phyloP scores from a whole-genome alignment of 2,113 vertebrate species.

The Girardinichthys multiradiatus region DNA sequence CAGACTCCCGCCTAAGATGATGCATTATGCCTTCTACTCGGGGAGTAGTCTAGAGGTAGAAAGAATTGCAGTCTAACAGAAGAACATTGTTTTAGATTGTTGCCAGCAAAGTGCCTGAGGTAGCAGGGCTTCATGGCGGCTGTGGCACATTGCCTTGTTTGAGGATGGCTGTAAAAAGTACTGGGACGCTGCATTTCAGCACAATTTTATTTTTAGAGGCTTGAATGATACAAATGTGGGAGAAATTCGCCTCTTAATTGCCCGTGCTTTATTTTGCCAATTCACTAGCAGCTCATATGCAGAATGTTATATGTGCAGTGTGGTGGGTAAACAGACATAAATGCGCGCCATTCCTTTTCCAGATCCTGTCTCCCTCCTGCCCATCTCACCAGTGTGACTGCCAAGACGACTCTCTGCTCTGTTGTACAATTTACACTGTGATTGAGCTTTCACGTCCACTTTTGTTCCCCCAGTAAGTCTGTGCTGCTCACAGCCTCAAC shows the following conservation, averaged over 20 bases:
- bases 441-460: slow-evolving; percentile 80
- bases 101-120: slow-evolving; percentile 61
- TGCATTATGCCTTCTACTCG: slow-evolving; percentile 59
- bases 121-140: slow-evolving; percentile 53
- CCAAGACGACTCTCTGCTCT: slow-evolving; percentile 72
- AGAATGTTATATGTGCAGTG: slow-evolving; percentile 49
- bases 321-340: slow-evolving; percentile 55
- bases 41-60: slow-evolving; percentile 39
- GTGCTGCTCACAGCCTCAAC: slow-evolving; percentile 51
- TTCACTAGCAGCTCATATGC: slow-evolving; percentile 46
- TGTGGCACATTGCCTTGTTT: slow-evolving; percentile 61
- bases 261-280: slow-evolving; percentile 55
- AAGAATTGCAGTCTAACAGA: slow-evolving; percentile 49
- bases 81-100: slow-evolving; percentile 63
- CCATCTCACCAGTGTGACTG: slow-evolving; percentile 63
- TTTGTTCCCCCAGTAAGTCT: slow-evolving; percentile 65
- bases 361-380: slow-evolving; percentile 27
- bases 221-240: slow-evolving; percentile 26
- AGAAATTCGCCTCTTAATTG: slow-evolving; percentile 66
- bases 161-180: slow-evolving; percentile 51
- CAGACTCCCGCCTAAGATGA: slow-evolving; percentile 57
- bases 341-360: slow-evolving; percentile 30
- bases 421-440: slow-evolving; percentile 77
- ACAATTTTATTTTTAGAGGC: slow-evolving; percentile 39
- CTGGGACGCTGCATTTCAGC: slow-evolving; percentile 42